Evolutionary conservation across 2,888 invertebrate species (phyloP).

Genomic region (Caenorhabditis afra): DNA sequence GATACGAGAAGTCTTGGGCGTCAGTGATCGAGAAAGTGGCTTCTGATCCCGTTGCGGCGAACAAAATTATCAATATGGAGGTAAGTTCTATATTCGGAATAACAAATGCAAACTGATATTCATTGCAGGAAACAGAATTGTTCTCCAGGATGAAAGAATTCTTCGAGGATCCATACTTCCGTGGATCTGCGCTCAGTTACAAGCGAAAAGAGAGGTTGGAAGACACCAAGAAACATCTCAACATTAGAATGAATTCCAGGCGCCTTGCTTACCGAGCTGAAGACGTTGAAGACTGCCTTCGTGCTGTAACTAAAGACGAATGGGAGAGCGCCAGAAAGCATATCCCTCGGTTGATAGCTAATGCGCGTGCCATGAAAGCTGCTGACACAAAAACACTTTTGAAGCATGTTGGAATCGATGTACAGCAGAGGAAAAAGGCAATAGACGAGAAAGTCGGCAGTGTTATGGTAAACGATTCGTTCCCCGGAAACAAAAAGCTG

Average conservation of each 20-base stretch:
- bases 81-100: constrained; percentile 16
- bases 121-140: constrained; percentile 46
- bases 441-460: constrained; percentile 38
- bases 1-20: constrained; percentile 23
- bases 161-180: constrained; percentile 36
- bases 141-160: constrained; percentile 40
- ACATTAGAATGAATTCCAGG: background rate
- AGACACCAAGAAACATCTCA: background rate
- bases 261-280: constrained; percentile 36
- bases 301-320: constrained; percentile 23
- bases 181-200: constrained; percentile 5
- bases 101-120: constrained; percentile 14
- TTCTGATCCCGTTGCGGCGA: constrained; percentile 15
- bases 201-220: constrained; percentile 6
- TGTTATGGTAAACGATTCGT: constrained; percentile 39
- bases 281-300: constrained; percentile 40
- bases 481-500: background rate
- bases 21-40: constrained; percentile 39
- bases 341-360: constrained; percentile 5
- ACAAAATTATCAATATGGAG: constrained; percentile 45
- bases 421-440: constrained; percentile 25
- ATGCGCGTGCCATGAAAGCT: background rate
- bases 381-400: constrained; percentile 7
- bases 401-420: constrained; percentile 44
- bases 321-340: constrained; percentile 34